Percentiles rank a stretch among this genome's conserved stretches.
phyloP scores from a whole-genome alignment of 2,797 vertebrate species.

The Anabas testudineus region DNA sequence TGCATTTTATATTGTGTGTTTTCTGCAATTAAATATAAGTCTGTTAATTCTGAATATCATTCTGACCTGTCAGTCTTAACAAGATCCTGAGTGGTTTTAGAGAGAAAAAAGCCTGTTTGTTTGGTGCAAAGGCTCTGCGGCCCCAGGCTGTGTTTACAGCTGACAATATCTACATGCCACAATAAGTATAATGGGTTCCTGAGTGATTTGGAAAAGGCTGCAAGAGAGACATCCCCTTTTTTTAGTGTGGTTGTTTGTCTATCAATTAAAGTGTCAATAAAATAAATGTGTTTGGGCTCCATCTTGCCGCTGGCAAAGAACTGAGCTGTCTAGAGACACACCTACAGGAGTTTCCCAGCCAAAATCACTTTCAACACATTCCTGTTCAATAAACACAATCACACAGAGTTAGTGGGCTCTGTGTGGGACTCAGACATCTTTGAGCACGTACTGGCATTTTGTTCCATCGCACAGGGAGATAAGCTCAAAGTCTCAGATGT shows the following conservation, averaged over 20 bases:
- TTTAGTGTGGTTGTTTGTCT: conserved; percentile 47
- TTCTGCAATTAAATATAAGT: conserved; percentile 12
- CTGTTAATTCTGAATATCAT: conserved; percentile 26
- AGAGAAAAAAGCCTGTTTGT: conserved; percentile 29
- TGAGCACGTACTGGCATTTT: conserved; percentile 28
- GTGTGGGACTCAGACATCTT: conserved; percentile 21
- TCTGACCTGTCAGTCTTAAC: conserved; percentile 31
- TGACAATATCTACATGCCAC: conserved; percentile 56
- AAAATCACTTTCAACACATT: conserved; percentile 52
- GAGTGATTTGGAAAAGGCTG: conserved; percentile 53
- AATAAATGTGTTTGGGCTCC: conserved; percentile 56
- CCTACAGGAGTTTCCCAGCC: conserved; percentile 40
- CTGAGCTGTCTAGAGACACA: conserved; percentile 49
- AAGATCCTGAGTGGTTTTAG: conserved; percentile 36
- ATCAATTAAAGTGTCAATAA: conserved; percentile 56
- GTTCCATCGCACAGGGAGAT: conserved; percentile 26
- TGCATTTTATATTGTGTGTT: too few relatives aligned
- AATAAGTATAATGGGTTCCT: conserved; percentile 58
- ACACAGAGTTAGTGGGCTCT: conserved; percentile 21
- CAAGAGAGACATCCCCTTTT: conserved; percentile 27
- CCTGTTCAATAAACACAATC: conserved; percentile 27
- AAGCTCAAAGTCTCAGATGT: conserved; percentile 6
- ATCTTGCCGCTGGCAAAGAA: conserved; percentile 47
- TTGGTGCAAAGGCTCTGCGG: conserved; percentile 40
- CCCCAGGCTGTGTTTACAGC: conserved; percentile 50